Base-by-base conservation (phyloP, 1,140 invertebrate species). In the Temnothorax nylanderi region DNA sequence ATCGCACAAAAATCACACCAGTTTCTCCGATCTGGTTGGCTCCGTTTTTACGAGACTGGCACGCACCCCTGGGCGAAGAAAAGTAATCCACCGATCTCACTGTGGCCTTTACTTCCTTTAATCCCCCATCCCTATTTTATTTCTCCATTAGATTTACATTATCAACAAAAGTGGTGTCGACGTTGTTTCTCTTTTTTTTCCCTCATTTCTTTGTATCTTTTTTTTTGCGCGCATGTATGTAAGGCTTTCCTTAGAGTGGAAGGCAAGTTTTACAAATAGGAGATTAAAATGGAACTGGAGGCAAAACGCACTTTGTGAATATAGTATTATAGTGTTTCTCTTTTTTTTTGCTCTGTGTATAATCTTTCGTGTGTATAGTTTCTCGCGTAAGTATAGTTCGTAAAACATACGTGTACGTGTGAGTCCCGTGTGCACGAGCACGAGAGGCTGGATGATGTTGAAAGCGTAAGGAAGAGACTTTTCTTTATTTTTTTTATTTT, bases 151-250 rank as follows among this genome's bases (percentile, higher is more conserved):
- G 34, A 74, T 84, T 89, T 82, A 88, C 84, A 92, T 90, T 26
- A 82, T 87, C 92, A 92, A 93, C 92, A 93, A 93, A 94, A 94
- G 93, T 94, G 93, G 93, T 94, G 93, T 94, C 92, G 93, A 94
- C 93, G 93, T 94, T 90, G 84, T 88, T 60, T 89, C 21, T 62
- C 8, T 47, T 60, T 34, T 37, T 47, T 69, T 34, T 58, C 72
- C 77, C 62, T 65, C 76, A 47, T 65, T 88, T 60, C n/a, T 86
- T 62, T 72, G 49, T 62, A 65, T 86, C 18, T 47, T 86, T 76
- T 87, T 90, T 97, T 87, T 90, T 97, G 67, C 78, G 81, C 69
- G 82, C 77, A 86, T 78, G 85, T 89, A 88, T 87, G 85, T 80
- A 86, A 62, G 87, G 78, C 76, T 86, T 88, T 92, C 77, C 76